These are phyloP conservation scores for Vulpes vulpes DNA, from an alignment of 2,113 vertebrate genomes.

Conservation along the genomic window DNA sequence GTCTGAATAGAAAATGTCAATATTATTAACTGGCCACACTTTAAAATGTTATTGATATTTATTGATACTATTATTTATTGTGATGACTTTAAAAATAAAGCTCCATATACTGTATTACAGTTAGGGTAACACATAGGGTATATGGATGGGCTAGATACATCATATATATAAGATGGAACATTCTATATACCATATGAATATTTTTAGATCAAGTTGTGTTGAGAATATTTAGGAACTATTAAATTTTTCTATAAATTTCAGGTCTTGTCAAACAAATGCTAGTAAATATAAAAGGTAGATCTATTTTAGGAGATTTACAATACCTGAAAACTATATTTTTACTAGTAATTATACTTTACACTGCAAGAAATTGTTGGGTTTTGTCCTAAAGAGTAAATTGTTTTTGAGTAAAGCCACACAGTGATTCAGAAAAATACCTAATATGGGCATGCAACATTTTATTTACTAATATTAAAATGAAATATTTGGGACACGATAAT, in stretches of 20 bases:
- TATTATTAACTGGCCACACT: not conserved
- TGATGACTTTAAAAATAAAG: conserved; percentile 1
- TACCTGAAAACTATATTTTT: conserved; percentile 23
- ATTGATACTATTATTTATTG: conserved; percentile 10
- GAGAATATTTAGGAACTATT: conserved; percentile 8
- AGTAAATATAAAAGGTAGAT: conserved; percentile 45
- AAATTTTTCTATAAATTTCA: conserved; percentile 23
- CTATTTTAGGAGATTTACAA: not conserved
- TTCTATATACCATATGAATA: not conserved
- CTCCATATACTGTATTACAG: not conserved
- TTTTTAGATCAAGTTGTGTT: not conserved
- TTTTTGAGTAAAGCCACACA: not conserved
- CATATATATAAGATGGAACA: not conserved
- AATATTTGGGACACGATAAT: not conserved
- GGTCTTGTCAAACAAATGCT: conserved; percentile 10
- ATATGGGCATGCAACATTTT: not conserved
- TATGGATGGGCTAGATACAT: not conserved
- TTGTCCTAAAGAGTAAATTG: not conserved
- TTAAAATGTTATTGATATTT: conserved; percentile 26
- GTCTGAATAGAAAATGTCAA: conserved; percentile 2
- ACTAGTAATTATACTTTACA: not conserved
- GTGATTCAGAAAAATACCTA: not conserved
- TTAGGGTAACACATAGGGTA: not conserved
- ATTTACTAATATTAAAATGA: conserved; percentile 21
- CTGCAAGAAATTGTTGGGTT: not conserved